Evolutionary conservation across 2,888 invertebrate species (phyloP), one percentile per base, ranked within the genome.

Genomic region (Drosophila neonasuta): DNA sequence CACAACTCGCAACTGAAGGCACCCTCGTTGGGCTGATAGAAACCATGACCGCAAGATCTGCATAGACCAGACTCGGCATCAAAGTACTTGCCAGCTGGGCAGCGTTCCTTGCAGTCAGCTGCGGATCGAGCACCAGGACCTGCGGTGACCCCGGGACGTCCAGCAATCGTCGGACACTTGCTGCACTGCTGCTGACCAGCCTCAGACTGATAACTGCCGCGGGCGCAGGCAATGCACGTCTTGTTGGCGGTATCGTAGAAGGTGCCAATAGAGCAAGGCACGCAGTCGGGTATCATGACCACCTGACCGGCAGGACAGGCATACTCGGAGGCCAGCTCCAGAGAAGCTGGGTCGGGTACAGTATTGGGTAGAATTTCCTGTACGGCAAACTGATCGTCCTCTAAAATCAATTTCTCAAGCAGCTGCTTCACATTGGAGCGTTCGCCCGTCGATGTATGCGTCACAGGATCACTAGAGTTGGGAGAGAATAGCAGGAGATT

Each of bases 221-320:
- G 92, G 0, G 96, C 95, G 86, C 98, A 98, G 24, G 96, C 94
- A 45, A 94, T 92, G 89, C 98, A 98, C 15, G 94, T 93, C 86
- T 95, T 95, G 66, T 94, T 95, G 4, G 93, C 93, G 45, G 93
- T 93, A 74, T 97, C 94, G 88, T 95, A 96, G 92, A 92, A 97
- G 1, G 97, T 97, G 68, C 98, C 98, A 71, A 97, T 94, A 13
- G 97, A 95, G 90, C 98, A 98, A 24, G 97, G 96, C 59, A 97
- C 98, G 91, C 98, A 98, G 89, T 97, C 96, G 58, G 97, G 97
- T 45, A 96, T 96, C 93, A 97, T 95, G 0, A 97, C 97, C 29
- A 99, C 98, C 92, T 98, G 97, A 57, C 98, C 98, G 79, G 94
- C 93, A 0, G 97, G 96, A 88, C 99, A 99, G 56, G 97, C 96